phyloP scores from a whole-genome alignment of 2,888 invertebrate species.

The Pyrrhia umbra region DNA sequence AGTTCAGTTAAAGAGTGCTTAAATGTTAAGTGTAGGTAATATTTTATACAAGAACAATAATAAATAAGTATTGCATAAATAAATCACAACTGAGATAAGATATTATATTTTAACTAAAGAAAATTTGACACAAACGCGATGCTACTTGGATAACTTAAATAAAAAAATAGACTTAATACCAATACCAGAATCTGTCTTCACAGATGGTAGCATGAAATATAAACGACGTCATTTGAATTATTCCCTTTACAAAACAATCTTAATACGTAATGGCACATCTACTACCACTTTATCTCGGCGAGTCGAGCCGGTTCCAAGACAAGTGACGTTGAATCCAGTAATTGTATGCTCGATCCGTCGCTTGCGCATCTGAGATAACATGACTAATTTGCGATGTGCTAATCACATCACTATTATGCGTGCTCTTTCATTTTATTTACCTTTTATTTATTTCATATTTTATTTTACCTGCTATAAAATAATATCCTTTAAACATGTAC shows the following conservation, averaged over 20 bases:
- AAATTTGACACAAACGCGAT: neutral
- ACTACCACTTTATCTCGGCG: constrained; percentile 70
- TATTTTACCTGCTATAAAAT: neutral
- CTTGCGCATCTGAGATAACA: constrained; percentile 70
- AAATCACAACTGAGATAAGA: neutral
- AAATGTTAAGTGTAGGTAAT: neutral
- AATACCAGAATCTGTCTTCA: constrained; percentile 13
- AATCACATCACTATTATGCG: constrained; percentile 72
- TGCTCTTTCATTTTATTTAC: constrained; percentile 36
- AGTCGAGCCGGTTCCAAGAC: constrained; percentile 65
- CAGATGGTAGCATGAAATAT: constrained; percentile 51
- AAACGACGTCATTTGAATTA: constrained; percentile 67
- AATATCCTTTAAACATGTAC: neutral
- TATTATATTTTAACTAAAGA: neutral
- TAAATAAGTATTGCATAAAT: neutral
- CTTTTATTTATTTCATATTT: constrained; percentile 19
- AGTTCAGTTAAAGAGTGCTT: neutral
- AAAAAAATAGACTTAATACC: constrained; percentile 10
- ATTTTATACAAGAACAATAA: neutral
- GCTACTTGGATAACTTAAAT: neutral
- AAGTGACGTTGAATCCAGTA: constrained; percentile 70
- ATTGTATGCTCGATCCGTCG: constrained; percentile 69
- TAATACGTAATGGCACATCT: constrained; percentile 74
- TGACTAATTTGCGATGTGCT: constrained; percentile 77
- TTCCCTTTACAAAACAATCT: constrained; percentile 71